Evolutionary conservation across 2,888 invertebrate species (phyloP).

Genomic region (Hanleya hanleyi): DNA sequence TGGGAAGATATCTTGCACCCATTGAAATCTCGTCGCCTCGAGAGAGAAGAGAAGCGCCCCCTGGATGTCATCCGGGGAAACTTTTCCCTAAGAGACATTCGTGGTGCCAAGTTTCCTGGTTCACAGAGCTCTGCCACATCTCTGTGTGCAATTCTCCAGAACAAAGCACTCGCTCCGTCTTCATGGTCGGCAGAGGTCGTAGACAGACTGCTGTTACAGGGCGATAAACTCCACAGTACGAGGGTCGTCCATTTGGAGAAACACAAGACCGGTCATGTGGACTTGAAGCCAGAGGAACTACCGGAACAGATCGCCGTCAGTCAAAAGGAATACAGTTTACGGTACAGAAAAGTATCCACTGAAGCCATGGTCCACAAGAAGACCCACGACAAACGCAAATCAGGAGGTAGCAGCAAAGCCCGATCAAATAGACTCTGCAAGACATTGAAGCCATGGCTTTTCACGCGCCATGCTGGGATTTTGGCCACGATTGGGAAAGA

Average conservation of each 20-base stretch:
- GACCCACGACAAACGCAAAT: not conserved
- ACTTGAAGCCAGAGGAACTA: not conserved
- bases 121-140: not conserved
- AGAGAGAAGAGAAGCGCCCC: not conserved
- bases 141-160: not conserved
- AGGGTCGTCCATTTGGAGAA: not conserved
- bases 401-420: not conserved
- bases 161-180: not conserved
- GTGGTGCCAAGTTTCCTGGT: not conserved
- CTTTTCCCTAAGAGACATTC: not conserved
- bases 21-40: not conserved
- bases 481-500: not conserved
- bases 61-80: not conserved
- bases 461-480: not conserved
- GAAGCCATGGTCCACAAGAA: not conserved
- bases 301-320: not conserved
- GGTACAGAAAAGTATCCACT: not conserved
- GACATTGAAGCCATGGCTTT: not conserved
- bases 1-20: conserved; percentile 5
- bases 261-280: not conserved
- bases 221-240: conserved; percentile 1
- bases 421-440: not conserved
- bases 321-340: not conserved
- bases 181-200: not conserved
- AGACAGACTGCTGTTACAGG: not conserved